Evolutionary conservation across 2,797 vertebrate species (phyloP), one percentile per base, ranked within the genome.

Genomic region (Xiphophorus birchmanni): DNA sequence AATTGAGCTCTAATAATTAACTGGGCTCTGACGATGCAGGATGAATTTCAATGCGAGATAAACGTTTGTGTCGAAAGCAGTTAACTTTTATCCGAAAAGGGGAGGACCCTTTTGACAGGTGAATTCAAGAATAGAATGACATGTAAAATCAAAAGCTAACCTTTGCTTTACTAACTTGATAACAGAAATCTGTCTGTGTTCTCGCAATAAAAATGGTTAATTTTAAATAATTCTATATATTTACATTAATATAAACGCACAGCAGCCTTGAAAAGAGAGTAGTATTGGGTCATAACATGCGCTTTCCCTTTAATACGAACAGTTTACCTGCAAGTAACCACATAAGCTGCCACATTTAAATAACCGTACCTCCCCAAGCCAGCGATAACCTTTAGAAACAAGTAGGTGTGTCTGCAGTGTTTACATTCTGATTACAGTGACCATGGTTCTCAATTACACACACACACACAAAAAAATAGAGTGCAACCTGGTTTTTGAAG

Each of bases 401-500:
- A 4, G 4, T n/a, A 12, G 9, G 11, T n/a, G 26, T 56, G 40
- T 78, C 29, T 60, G 2, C 73, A 35, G 42, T 42, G 44, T 54
- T 54, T 17, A 21, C 18, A 48, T 23, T 45, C 29, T 18, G 37
- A 65, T n/a, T 18, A 56, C 0, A 47, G 40, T 32, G 17, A 48
- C n/a, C 15, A 5, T 9, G 50, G 45, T n/a, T 71, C 21, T 58
- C 42, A n/a, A 6, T 76, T 45, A 45, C 48, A 79, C 9, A 74
- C 35, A 26, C 48, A 32, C 32, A 32, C n/a, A n/a, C n/a, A 44
- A 45, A 50, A 21, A 17, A 9, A 26, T 29, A 17, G 71, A 71
- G 26, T 56, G 52, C 63, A 80, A 77, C 23, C 42, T 47, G 37
- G 52, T 67, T 80, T 74, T 44, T 67, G 40, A 69, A 80, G 80